Evolutionary conservation across 2,797 vertebrate genomes (phyloP).

Genomic region (Chiloscyllium punctatum): DNA sequence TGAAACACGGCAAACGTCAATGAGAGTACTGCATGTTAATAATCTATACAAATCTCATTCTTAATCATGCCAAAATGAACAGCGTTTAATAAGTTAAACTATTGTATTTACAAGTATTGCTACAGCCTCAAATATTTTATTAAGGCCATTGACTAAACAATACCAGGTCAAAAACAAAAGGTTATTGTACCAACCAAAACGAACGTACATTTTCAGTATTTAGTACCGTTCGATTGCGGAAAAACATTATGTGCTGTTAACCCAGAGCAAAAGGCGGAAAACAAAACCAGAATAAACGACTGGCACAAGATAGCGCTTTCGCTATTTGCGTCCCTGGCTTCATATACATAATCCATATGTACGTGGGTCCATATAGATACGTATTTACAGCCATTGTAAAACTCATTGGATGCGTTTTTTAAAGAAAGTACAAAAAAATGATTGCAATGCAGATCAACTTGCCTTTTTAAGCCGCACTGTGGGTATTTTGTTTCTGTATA

Average conservation of each 20-base stretch:
- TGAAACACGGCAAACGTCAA: conserved; percentile 36
- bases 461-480: background rate
- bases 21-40: conserved; percentile 28
- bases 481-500: background rate
- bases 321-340: conserved; percentile 12
- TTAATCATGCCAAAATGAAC: conserved; percentile 36
- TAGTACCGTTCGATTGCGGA: background rate
- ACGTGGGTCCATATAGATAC: conserved; percentile 3
- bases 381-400: conserved; percentile 15
- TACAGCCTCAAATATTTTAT: conserved; percentile 29
- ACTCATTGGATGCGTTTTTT: background rate
- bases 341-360: conserved; percentile 27
- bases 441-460: conserved; percentile 1
- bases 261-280: background rate
- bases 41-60: conserved; percentile 38
- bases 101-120: conserved; percentile 10
- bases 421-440: conserved; percentile 6
- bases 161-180: background rate
- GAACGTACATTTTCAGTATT: background rate
- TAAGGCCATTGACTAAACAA: conserved; percentile 26
- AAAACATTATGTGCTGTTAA: background rate
- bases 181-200: background rate
- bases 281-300: background rate
- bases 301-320: background rate
- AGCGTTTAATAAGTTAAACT: conserved; percentile 38